Conservation (phyloP, 1,140 invertebrate species). For the Diuraphis noxia region DNA sequence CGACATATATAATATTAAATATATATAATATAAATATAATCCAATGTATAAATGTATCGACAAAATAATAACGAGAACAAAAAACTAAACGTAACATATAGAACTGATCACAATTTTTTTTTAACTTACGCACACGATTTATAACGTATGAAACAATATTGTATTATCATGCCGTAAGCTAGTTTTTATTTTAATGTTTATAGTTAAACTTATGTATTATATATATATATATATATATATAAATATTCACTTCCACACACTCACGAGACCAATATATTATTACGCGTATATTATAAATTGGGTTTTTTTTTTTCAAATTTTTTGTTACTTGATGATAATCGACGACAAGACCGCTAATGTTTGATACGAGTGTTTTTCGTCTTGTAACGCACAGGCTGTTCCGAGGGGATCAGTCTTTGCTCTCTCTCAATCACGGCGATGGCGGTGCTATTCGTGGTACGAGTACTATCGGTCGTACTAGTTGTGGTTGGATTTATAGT, state of each 20-base stretch:
- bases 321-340: slow-evolving; percentile 30
- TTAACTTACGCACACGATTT: neutral
- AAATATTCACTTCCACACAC: slow-evolving; percentile 42
- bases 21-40: slow-evolving; percentile 48
- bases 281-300: slow-evolving; percentile 14
- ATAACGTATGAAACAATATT: slow-evolving; percentile 7
- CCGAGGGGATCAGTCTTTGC: slow-evolving; percentile 49
- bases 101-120: slow-evolving; percentile 50
- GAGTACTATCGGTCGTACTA: neutral
- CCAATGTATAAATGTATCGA: slow-evolving; percentile 47
- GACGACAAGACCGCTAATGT: neutral
- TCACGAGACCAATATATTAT: slow-evolving; percentile 29
- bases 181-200: neutral
- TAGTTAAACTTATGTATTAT: neutral
- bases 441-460: neutral
- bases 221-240: slow-evolving; percentile 16
- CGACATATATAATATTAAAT: slow-evolving; percentile 34
- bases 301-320: slow-evolving; percentile 21
- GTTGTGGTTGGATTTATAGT: neutral
- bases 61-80: slow-evolving; percentile 53
- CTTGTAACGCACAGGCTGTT: slow-evolving; percentile 47
- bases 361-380: neutral
- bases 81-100: slow-evolving; percentile 47
- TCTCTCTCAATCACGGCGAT: slow-evolving; percentile 45
- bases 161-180: slow-evolving; percentile 17